Conservation (phyloP, 2,888 invertebrate species). For the Dicycla oo region DNA sequence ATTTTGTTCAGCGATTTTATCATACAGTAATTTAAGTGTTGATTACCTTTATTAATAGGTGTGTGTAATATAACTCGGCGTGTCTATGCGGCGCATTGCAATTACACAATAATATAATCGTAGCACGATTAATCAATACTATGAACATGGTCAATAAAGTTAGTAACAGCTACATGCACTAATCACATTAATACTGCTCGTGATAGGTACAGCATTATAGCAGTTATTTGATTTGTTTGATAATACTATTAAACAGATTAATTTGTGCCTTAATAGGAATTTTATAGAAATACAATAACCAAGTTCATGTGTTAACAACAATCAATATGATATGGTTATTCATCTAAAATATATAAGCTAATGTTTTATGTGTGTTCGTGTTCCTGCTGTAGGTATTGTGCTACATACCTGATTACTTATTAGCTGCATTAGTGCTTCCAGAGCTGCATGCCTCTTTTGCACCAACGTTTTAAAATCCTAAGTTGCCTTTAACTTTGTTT, state of each 20-base stretch:
- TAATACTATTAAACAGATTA: constrained; percentile 29
- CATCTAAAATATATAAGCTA: neutral
- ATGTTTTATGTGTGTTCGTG: neutral
- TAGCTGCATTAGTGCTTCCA: neutral
- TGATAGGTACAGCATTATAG: constrained; percentile 54
- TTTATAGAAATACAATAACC: constrained; percentile 9
- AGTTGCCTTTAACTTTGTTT: neutral
- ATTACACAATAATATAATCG: constrained; percentile 65
- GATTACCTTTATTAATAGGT: constrained; percentile 59
- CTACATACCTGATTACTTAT: neutral
- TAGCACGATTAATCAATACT: constrained; percentile 69
- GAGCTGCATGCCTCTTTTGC: neutral
- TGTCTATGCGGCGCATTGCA: constrained; percentile 50
- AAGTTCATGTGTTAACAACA: constrained; percentile 2
- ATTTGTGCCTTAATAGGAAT: constrained; percentile 40
- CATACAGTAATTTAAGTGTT: constrained; percentile 48
- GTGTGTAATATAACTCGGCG: constrained; percentile 55
- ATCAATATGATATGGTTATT: neutral
- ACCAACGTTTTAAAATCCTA: neutral
- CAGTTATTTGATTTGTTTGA: constrained; percentile 32
- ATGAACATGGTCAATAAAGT: constrained; percentile 75
- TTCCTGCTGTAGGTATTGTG: neutral
- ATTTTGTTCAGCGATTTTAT: constrained; percentile 19
- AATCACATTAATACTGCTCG: constrained; percentile 72
- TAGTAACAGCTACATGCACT: constrained; percentile 71